Evolutionary conservation across 2,888 invertebrate genomes (phyloP).

Genomic region (Lordiphosa andalusiaca): DNA sequence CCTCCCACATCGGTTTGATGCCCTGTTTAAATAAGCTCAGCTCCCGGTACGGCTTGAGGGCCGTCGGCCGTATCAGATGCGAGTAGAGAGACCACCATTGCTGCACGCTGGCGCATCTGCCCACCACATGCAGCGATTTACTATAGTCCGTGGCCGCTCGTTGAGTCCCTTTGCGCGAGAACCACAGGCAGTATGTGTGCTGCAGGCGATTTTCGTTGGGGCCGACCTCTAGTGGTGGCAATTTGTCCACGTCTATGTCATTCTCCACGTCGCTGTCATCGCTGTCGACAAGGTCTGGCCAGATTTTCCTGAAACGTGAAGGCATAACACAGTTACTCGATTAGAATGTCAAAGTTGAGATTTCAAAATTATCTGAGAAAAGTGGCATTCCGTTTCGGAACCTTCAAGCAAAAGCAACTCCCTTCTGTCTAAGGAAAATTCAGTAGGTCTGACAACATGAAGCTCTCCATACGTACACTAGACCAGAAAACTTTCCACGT

Average conservation of each 20-base stretch:
- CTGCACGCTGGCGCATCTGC: conserved; percentile 94
- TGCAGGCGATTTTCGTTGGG: conserved; percentile 95
- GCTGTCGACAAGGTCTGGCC: conserved; percentile 81
- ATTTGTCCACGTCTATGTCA: conserved; percentile 81
- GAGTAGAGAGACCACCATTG: conserved; percentile 99
- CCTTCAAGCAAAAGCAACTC: conserved; percentile 5
- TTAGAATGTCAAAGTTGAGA: conserved; percentile 27
- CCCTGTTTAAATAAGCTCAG: conserved; percentile 98
- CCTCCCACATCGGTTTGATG: conserved; percentile 99
- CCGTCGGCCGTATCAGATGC: conserved; percentile 93
- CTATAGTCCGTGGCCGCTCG: conserved; percentile 79
- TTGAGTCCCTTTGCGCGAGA: conserved; percentile 82
- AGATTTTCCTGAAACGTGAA: conserved; percentile 71
- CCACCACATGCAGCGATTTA: conserved; percentile 90
- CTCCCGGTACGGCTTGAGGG: conserved; percentile 94
- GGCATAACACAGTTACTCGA: conserved; percentile 25
- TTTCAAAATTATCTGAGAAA: background rate
- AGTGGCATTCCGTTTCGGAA: too few species aligned
- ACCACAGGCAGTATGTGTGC: conserved; percentile 97
- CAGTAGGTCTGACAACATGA: conserved; percentile 49
- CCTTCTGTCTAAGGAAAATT: background rate
- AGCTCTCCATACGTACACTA: conserved; percentile 93
- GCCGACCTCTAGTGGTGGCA: conserved; percentile 87
- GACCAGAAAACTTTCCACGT: conserved; percentile 95
- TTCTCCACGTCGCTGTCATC: conserved; percentile 86